These are phyloP conservation scores for Lepidocyrtoides sp. DNA, from an alignment of 2,888 invertebrate species.

Conservation along the genomic window DNA sequence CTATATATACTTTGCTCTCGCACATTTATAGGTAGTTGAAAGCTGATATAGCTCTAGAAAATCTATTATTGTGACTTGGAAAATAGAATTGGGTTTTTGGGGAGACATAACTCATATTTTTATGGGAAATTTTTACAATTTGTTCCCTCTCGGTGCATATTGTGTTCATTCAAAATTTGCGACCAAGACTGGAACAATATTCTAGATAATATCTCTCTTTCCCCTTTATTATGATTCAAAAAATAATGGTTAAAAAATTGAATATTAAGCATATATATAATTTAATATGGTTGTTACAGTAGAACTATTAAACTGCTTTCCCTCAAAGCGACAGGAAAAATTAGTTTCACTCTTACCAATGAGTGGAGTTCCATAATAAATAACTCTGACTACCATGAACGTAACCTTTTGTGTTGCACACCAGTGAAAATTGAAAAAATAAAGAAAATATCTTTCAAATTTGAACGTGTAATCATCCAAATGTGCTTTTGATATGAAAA, in stretches of 20 bases:
- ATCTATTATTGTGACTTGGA: conserved; percentile 68
- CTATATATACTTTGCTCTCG: not conserved
- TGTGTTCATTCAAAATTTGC: conserved; percentile 29
- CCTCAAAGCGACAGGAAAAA: not conserved
- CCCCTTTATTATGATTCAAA: not conserved
- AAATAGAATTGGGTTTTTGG: conserved; percentile 65
- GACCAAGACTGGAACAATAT: conserved; percentile 16
- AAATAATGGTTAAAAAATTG: not conserved
- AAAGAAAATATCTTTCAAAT: too few species aligned
- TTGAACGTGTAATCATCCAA: too few species aligned
- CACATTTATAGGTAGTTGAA: not conserved
- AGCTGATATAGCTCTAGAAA: conserved; percentile 38
- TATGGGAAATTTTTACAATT: conserved; percentile 54
- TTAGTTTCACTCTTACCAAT: too few species aligned
- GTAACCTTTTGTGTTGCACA: too few species aligned
- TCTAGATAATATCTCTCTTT: not conserved
- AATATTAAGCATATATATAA: too few species aligned
- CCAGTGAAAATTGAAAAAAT: too few species aligned
- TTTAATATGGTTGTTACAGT: conserved; percentile 23
- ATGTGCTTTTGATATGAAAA: too few species aligned
- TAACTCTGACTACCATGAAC: too few species aligned
- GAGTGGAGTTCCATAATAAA: too few species aligned
- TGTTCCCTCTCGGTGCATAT: conserved; percentile 37
- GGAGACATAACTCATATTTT: conserved; percentile 72
- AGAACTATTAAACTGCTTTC: not conserved